Evolutionary conservation across 1,140 invertebrate genomes (phyloP).

Genomic region (Aphis gossypii): DNA sequence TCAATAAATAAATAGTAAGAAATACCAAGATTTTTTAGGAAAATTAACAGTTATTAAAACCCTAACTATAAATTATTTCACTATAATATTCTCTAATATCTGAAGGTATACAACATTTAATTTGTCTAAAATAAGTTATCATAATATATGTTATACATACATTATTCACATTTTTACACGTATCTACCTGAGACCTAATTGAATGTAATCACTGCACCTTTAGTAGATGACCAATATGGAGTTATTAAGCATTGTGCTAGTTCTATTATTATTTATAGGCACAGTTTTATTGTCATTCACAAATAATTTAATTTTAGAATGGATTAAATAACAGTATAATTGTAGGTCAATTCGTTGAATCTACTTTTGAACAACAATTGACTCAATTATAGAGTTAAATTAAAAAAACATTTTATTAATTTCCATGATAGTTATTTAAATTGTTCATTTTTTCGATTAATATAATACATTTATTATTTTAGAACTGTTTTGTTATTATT

Average conservation of each 20-base stretch:
- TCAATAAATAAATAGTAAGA: background rate
- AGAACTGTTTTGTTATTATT: too few relatives aligned
- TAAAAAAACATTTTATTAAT: background rate
- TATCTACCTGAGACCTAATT: background rate
- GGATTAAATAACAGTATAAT: background rate
- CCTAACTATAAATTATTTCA: constrained; percentile 11
- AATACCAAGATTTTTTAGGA: background rate
- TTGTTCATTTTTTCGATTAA: too few relatives aligned
- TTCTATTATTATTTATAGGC: background rate
- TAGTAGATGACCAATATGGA: background rate
- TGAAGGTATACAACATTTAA: background rate
- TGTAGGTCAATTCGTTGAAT: too few relatives aligned
- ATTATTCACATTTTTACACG: background rate
- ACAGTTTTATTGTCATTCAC: background rate
- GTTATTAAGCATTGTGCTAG: background rate
- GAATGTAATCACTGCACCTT: background rate
- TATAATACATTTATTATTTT: too few relatives aligned
- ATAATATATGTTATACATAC: background rate
- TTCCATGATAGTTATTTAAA: too few relatives aligned
- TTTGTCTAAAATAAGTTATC: background rate
- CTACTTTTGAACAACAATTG: background rate
- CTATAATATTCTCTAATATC: background rate
- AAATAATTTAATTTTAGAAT: background rate
- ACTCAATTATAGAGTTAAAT: background rate
- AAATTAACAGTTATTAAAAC: background rate